phyloP scores from a whole-genome alignment of 2,888 invertebrate genomes.

The Hirtodrosophila cameraria region DNA sequence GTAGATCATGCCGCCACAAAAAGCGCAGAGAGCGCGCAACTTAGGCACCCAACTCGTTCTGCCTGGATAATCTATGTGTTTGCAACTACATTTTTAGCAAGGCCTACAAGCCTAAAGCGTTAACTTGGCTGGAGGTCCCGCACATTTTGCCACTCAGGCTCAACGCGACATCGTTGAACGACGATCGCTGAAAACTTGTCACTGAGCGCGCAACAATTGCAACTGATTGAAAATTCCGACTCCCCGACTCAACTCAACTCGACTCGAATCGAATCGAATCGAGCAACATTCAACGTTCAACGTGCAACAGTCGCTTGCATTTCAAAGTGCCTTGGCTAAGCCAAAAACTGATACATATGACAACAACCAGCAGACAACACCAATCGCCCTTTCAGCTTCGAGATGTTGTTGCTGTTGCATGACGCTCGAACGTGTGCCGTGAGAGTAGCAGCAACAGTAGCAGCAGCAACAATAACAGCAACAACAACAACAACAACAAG shows the following conservation, averaged over 20 bases:
- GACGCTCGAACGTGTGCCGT: conserved; percentile 74
- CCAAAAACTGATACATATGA: conserved; percentile 77
- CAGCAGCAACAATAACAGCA: conserved; percentile 14
- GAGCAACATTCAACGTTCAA: too few relatives aligned
- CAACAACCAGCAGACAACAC: conserved; percentile 63
- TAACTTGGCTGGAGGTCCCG: conserved; percentile 82
- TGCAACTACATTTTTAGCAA: conserved; percentile 70
- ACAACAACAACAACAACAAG: conserved; percentile 13
- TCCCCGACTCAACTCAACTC: too few relatives aligned
- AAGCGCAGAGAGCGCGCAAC: not conserved
- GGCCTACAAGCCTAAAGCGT: conserved; percentile 71
- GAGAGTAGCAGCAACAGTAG: conserved; percentile 34
- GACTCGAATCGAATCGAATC: too few relatives aligned
- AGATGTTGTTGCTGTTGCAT: conserved; percentile 24
- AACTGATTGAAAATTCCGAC: conserved; percentile 79
- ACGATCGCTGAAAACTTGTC: conserved; percentile 62
- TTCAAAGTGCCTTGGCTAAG: conserved; percentile 59
- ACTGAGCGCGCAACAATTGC: conserved; percentile 74
- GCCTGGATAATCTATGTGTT: conserved; percentile 75
- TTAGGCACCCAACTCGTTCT: conserved; percentile 9
- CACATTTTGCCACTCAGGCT: conserved; percentile 75
- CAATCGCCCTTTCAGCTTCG: conserved; percentile 29
- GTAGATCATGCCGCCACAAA: conserved; percentile 75
- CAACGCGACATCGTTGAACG: conserved; percentile 6
- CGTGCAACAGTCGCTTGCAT: conserved; percentile 37